Percentiles rank a stretch among this genome's conserved stretches.
These are phyloP conservation scores for Virgularia gustaviana DNA, from an alignment of 92 coral and sea anemone genomes.

Conservation along the genomic window DNA sequence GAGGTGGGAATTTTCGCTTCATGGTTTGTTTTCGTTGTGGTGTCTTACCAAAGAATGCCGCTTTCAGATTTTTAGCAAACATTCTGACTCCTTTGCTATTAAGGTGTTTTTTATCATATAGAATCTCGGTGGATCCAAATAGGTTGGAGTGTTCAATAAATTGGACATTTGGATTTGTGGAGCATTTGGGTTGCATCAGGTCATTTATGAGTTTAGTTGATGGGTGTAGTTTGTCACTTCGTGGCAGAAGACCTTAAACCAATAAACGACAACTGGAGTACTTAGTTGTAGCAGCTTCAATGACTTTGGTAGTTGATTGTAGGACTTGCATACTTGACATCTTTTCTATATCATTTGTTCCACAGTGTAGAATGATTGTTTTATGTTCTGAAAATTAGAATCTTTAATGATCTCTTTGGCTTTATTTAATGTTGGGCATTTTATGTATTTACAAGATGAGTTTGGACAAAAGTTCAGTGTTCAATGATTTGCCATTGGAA, in stretches of 20 bases:
- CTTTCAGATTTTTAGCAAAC: conserved; percentile 19
- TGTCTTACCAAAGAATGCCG: not conserved
- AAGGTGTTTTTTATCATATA: conserved; percentile 24
- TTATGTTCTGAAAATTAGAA: not conserved
- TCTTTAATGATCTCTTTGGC: not conserved
- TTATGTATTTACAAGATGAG: not conserved
- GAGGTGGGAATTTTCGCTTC: no score
- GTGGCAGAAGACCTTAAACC: conserved; percentile 15
- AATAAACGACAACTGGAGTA: not conserved
- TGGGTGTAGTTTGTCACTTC: not conserved
- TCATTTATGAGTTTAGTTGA: conserved; percentile 3
- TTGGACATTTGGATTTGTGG: conserved; percentile 3
- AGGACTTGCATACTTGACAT: not conserved
- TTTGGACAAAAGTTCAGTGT: conserved; percentile 3
- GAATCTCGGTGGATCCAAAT: not conserved
- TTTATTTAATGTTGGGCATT: conserved; percentile 7
- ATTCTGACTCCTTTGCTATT: conserved; percentile 10
- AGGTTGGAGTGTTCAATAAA: conserved; percentile 4
- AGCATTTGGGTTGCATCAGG: not conserved
- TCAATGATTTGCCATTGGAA: conserved; percentile 22
- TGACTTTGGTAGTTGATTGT: not conserved
- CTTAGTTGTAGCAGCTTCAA: not conserved
- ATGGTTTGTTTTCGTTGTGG: no score
- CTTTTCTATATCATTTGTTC: not conserved
- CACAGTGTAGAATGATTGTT: not conserved